Evolutionary conservation across 92 coral and sea anemone species (phyloP).

Genomic region (Muricea muricata): DNA sequence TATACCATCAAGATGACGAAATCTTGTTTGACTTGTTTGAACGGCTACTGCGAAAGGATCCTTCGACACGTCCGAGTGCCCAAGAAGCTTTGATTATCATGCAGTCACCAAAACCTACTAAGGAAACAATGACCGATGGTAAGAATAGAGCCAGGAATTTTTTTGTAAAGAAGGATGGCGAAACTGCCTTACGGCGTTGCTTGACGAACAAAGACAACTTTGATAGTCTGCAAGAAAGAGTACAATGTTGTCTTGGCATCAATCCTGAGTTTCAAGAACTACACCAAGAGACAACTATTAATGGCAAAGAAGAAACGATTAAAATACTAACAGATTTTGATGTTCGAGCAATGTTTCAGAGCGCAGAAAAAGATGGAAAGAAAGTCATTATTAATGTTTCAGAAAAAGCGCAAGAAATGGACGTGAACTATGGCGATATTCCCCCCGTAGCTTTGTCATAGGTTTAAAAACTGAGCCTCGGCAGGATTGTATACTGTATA

Average conservation of each 20-base stretch:
- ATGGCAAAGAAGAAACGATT: not conserved
- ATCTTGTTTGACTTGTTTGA: not conserved
- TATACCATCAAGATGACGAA: not conserved
- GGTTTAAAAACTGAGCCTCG: too few species aligned
- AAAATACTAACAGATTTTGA: not conserved
- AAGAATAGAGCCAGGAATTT: not conserved
- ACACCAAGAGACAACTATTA: not conserved
- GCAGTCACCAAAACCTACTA: not conserved
- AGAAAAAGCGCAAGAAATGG: not conserved
- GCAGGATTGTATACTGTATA: too few species aligned
- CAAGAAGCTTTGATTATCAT: not conserved
- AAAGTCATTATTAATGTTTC: not conserved
- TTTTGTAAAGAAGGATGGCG: not conserved
- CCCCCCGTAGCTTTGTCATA: not conserved
- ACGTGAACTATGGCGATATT: not conserved
- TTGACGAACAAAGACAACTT: not conserved
- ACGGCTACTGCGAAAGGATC: not conserved
- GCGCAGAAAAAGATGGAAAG: not conserved
- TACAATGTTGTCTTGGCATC: not conserved
- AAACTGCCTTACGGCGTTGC: not conserved
- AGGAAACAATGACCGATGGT: not conserved
- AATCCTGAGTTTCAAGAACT: not conserved
- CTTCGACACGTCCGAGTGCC: not conserved
- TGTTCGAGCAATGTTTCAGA: not conserved
- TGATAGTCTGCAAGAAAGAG: not conserved